Evolutionary conservation across 2,113 vertebrate species (phyloP), one percentile per base, ranked within the genome.

Genomic region (Fregata magnificens): DNA sequence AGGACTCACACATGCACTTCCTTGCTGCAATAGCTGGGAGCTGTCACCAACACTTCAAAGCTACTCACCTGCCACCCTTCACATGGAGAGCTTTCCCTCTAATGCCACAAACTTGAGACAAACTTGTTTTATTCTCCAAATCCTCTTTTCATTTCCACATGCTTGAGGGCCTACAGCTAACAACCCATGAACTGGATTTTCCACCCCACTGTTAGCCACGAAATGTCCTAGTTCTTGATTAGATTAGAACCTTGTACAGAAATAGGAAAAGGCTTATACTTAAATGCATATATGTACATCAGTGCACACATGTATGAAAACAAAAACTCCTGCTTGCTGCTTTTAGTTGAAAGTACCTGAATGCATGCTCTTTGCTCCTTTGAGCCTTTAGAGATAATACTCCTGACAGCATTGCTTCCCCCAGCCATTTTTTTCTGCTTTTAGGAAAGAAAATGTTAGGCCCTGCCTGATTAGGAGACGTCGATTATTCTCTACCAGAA

Each of bases 21-120:
- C 55, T 44, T 9, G 8, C 2, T 24, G 32, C 2, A 1, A 31
- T 0, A 44, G 34, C 1, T 59, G 32, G n/a, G 50, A 78, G 55
- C 42, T 42, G 34, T 18, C 90, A 78, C 5, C 38, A 78, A 15
- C 12, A 15, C 25, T 63, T 82, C 42, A 81, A 50, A 85, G 56
- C 38, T 85, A 49, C 38, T 89, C n/a, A 74, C 22, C 24, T 63
- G 58, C 26, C 36, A 83, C 40, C 5, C 44, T 53, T 36, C 20
- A 67, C 38, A 17, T 28, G n/a, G 6, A 85, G 47, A 83, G 63
- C 53, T 34, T 71, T 52, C 69, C 66, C 50, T 66, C 13, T 77
- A 42, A 61, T 40, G 36, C 24, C 49, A 86, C 16, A 81, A 42
- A 71, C 24, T 53, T 73, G 36, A 77, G 34, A 87, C 9, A 56